Percentiles rank a stretch among this genome's conserved stretches.
Evolutionary conservation across 2,797 vertebrate genomes (phyloP).

Genomic region (Tauraco hartlaubi): DNA sequence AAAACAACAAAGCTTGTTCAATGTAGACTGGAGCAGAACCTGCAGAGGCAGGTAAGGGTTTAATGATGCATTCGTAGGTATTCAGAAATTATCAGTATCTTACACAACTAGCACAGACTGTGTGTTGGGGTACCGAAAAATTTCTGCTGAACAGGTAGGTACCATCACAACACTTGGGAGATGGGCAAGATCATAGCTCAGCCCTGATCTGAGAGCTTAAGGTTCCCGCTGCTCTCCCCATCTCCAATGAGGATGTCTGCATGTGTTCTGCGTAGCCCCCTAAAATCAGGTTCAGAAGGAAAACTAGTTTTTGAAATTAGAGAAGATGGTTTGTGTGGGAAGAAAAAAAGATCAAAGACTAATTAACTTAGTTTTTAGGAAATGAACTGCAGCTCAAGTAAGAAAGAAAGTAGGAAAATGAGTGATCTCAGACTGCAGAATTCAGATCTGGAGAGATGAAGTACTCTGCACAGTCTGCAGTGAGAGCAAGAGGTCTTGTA

Average conservation of each 20-base stretch:
- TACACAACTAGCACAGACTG: not conserved
- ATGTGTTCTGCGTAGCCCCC: not conserved
- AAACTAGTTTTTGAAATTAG: not conserved
- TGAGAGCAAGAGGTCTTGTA: not conserved
- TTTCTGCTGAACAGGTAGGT: not conserved
- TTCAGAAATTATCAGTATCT: not conserved
- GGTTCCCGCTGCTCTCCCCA: not conserved
- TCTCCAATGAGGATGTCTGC: not conserved
- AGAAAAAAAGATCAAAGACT: conserved; percentile 36
- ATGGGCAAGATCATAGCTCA: not conserved
- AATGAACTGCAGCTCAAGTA: not conserved
- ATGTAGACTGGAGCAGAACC: not conserved
- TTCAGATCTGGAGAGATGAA: not conserved
- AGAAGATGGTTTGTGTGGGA: not conserved
- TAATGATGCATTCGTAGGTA: not conserved
- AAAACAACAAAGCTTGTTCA: not conserved
- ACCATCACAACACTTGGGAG: not conserved
- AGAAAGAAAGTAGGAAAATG: not conserved
- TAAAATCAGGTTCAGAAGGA: not conserved
- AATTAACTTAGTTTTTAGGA: not conserved
- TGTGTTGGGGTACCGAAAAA: not conserved
- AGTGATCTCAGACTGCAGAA: not conserved
- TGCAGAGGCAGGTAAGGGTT: not conserved
- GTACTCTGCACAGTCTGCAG: not conserved
- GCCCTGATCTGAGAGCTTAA: not conserved